Evolutionary conservation across 2,113 vertebrate genomes (phyloP).

Genomic region (Otis tarda): DNA sequence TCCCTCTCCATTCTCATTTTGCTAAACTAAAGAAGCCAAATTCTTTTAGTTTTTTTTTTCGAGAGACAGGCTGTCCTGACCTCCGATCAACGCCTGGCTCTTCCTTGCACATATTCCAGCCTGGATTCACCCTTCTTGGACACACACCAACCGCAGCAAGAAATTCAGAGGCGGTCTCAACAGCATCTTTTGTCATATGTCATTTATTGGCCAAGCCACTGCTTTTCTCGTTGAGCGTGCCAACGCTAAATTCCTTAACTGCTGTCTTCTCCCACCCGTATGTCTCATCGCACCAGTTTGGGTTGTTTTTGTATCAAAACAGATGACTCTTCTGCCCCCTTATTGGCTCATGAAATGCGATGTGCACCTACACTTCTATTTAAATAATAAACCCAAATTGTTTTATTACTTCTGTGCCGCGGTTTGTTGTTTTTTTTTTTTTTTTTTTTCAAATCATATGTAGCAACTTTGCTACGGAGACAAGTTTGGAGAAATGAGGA

Average conservation of each 20-base stretch:
- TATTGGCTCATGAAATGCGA: not conserved
- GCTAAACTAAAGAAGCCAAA: not conserved
- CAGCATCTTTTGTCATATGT: not conserved
- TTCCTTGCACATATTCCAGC: not conserved
- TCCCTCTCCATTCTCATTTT: slow-evolving; percentile 1
- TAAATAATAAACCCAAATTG: not conserved
- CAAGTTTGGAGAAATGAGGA: slow-evolving; percentile 35
- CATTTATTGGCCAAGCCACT: not conserved
- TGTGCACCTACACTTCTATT: slow-evolving; percentile 28
- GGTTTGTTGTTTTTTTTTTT: not conserved
- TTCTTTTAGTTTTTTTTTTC: not conserved
- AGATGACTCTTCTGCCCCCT: slow-evolving; percentile 47
- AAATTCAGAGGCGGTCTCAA: not conserved
- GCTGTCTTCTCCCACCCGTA: slow-evolving; percentile 50
- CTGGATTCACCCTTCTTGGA: not conserved
- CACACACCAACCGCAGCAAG: not conserved
- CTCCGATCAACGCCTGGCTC: not conserved
- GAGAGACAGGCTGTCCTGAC: not conserved
- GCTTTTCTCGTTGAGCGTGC: not conserved
- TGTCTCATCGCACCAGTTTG: slow-evolving; percentile 47
- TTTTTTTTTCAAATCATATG: not conserved
- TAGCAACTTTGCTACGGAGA: not conserved
- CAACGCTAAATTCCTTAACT: slow-evolving; percentile 7
- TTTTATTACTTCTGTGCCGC: slow-evolving; percentile 20
- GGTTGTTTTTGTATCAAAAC: slow-evolving; percentile 53